Conservation (phyloP, 2,797 vertebrate genomes). For the Pseudomugil tenellus region DNA sequence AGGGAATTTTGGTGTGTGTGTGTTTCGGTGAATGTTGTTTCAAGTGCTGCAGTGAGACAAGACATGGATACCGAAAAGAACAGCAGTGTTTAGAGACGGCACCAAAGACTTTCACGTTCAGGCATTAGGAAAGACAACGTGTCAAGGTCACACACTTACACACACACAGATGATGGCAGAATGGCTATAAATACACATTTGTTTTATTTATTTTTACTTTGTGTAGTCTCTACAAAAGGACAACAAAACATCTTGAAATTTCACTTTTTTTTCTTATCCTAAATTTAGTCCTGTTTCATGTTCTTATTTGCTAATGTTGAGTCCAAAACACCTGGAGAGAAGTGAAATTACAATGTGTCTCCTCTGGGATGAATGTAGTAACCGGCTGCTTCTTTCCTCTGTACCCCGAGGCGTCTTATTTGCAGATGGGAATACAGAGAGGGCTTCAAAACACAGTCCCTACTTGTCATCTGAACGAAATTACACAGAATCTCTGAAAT, state of each 20-base stretch:
- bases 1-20: constrained; percentile 29
- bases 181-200: not conserved
- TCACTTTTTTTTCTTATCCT: not conserved
- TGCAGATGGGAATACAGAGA: constrained; percentile 17
- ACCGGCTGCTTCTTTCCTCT: constrained; percentile 24
- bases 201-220: not conserved
- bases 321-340: constrained; percentile 2
- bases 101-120: constrained; percentile 40
- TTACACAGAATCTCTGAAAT: constrained; percentile 22
- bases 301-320: constrained; percentile 13
- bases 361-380: constrained; percentile 6
- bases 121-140: constrained; percentile 16
- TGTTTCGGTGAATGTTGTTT: constrained; percentile 41
- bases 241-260: not conserved
- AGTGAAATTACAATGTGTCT: constrained; percentile 16
- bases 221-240: not conserved
- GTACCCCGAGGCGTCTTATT: constrained; percentile 6
- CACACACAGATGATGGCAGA: constrained; percentile 1
- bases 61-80: constrained; percentile 45
- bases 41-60: constrained; percentile 59
- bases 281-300: not conserved
- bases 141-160: constrained; percentile 43
- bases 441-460: constrained; percentile 6
- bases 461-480: constrained; percentile 9
- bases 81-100: constrained; percentile 26